A percentile compares a stretch with the other conserved stretches of the same genome.
These are phyloP conservation scores for Hydrophis major DNA, from an alignment of 2,797 vertebrate genomes.

Conservation along the genomic window DNA sequence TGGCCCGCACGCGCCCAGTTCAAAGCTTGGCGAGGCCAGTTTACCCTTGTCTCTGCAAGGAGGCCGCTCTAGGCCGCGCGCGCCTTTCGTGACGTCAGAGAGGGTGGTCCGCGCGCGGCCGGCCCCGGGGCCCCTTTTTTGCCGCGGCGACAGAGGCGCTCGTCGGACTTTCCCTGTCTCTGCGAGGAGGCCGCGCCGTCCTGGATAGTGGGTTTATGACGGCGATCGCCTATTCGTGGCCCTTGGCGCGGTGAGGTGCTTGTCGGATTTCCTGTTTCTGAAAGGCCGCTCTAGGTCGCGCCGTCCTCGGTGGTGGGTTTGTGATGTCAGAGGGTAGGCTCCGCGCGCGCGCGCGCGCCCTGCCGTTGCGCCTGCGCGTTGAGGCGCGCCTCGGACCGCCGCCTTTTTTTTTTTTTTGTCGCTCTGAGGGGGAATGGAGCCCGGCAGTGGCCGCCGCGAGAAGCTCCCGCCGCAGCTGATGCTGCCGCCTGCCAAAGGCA, in stretches of 20 bases:
- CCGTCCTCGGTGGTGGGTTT: fast-evolving
- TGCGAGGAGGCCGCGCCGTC: too few species aligned
- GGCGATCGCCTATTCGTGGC: too few species aligned
- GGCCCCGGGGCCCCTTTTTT: too few species aligned
- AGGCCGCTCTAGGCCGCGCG: background rate
- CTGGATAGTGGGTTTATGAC: too few species aligned
- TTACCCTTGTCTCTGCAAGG: background rate
- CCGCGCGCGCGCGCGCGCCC: too few species aligned
- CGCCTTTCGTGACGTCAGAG: background rate
- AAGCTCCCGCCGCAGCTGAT: background rate
- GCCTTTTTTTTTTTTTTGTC: too few species aligned
- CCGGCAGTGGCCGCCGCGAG: conserved; percentile 6
- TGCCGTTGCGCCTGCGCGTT: background rate
- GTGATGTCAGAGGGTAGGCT: background rate
- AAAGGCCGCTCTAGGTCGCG: background rate
- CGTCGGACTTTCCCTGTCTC: too few species aligned
- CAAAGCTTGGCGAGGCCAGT: too few species aligned
- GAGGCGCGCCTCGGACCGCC: background rate
- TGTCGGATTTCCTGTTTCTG: background rate
- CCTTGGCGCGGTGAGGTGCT: too few species aligned
- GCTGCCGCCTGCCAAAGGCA: conserved; percentile 48
- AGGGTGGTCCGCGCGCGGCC: too few species aligned
- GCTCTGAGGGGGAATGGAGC: background rate
- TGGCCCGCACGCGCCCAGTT: too few species aligned
- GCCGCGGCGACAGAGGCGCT: too few species aligned